Conservation (phyloP, 2,797 vertebrate species). For the Thaleichthys pacificus region DNA sequence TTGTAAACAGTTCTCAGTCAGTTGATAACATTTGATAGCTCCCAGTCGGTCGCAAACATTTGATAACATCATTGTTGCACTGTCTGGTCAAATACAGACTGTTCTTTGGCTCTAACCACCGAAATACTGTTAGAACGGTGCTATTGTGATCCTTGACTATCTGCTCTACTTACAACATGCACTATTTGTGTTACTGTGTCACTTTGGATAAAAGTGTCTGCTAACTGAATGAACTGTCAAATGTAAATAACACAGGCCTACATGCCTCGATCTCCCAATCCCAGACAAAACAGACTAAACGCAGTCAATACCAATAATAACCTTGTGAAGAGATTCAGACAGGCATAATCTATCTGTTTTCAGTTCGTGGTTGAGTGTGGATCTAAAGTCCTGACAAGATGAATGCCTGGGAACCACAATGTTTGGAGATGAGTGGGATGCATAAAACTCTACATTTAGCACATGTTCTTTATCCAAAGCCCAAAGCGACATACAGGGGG, state of each 20-base stretch:
- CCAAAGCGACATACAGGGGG: no score
- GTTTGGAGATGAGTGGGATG: conserved; percentile 18
- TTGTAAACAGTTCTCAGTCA: conserved; percentile 25
- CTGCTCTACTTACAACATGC: no score
- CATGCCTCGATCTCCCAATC: conserved; percentile 16
- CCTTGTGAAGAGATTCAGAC: not conserved
- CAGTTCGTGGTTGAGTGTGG: not conserved
- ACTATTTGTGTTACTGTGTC: no score
- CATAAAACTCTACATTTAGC: no score
- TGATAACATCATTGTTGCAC: no score
- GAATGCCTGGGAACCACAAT: conserved; percentile 4
- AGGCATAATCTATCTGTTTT: not conserved
- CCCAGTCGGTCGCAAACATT: not conserved
- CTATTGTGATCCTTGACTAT: no score
- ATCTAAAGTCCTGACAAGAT: not conserved
- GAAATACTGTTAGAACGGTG: no score
- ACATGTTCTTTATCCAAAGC: no score
- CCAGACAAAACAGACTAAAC: conserved; percentile 9
- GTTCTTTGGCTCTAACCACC: no score
- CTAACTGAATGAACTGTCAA: no score
- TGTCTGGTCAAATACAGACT: no score
- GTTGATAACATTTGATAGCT: conserved; percentile 25
- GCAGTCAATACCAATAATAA: not conserved
- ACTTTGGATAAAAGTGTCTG: no score
- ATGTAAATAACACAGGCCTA: conserved; percentile 16